phyloP scores from a whole-genome alignment of 2,888 invertebrate species.

The Arge pagana region DNA sequence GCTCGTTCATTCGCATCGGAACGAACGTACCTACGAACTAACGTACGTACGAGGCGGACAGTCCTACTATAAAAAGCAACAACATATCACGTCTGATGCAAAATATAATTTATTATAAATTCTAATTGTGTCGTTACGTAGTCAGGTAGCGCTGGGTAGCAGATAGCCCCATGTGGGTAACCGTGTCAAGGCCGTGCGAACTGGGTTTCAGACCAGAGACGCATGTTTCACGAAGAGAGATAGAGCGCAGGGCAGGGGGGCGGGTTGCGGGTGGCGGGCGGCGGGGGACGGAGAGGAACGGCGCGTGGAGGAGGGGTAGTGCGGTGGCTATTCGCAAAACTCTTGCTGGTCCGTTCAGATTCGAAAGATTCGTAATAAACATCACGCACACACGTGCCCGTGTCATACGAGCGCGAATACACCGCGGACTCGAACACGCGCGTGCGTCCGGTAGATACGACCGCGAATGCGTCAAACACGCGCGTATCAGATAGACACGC shows the following conservation, averaged over 20 bases:
- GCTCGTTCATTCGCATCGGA: too few relatives aligned
- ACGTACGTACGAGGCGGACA: too few relatives aligned
- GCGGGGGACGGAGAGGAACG: background rate
- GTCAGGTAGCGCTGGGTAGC: conserved; percentile 16
- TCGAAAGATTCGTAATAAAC: too few relatives aligned
- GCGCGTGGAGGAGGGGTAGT: background rate
- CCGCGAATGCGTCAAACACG: too few relatives aligned
- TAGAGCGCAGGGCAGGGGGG: background rate
- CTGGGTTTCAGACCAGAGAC: conserved; percentile 52
- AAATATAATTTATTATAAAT: conserved; percentile 19
- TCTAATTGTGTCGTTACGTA: conserved; percentile 13
- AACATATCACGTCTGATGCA: too few relatives aligned
- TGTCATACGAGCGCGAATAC: too few relatives aligned
- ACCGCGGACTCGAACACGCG: too few relatives aligned
- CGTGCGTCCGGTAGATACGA: too few relatives aligned
- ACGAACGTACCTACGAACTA: too few relatives aligned
- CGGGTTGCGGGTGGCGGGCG: background rate
- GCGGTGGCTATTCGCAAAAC: conserved; percentile 10
- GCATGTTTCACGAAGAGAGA: conserved; percentile 41
- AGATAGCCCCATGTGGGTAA: conserved; percentile 53
- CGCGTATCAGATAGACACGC: too few relatives aligned
- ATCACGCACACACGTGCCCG: too few relatives aligned
- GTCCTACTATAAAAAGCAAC: too few relatives aligned
- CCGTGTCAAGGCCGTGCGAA: conserved; percentile 59
- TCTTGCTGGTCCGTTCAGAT: conserved; percentile 11